phyloP scores from a whole-genome alignment of 2,797 vertebrate species.

The Xerus rutilus region DNA sequence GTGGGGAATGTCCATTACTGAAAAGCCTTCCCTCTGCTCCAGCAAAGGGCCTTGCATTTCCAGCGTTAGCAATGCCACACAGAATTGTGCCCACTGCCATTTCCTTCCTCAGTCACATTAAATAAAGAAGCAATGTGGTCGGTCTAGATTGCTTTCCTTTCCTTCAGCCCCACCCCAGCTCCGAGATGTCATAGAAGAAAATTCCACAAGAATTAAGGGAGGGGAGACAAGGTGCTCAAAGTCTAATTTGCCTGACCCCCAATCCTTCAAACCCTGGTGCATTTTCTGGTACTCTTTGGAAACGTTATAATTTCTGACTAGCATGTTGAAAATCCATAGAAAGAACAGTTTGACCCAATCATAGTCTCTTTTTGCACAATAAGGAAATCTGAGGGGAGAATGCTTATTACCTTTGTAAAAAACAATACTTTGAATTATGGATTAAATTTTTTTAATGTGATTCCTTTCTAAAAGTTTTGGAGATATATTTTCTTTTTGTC shows the following conservation, averaged over 20 bases:
- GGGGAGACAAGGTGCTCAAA: not conserved
- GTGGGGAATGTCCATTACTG: not conserved
- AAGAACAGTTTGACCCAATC: slow-evolving; percentile 8
- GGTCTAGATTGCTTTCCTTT: not conserved
- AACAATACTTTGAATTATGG: slow-evolving; percentile 44
- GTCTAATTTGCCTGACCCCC: not conserved
- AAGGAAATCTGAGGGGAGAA: slow-evolving; percentile 59
- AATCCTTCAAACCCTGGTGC: not conserved
- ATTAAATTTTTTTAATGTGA: slow-evolving; percentile 50
- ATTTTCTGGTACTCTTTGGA: slow-evolving; percentile 23
- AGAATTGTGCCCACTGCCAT: not conserved
- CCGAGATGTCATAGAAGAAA: not conserved
- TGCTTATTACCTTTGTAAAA: slow-evolving; percentile 55
- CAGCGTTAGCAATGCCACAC: too few relatives aligned
- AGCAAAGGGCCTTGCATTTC: not conserved
- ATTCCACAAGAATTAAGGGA: not conserved
- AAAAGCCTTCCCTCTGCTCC: not conserved
- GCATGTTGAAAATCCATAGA: not conserved
- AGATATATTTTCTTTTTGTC: slow-evolving; percentile 60
- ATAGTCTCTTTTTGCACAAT: slow-evolving; percentile 30
- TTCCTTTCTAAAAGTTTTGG: slow-evolving; percentile 34
- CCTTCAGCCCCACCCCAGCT: not conserved
- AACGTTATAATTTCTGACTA: not conserved
- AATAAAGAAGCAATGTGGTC: not conserved
- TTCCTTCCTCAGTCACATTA: not conserved